Evolutionary conservation across 2,888 invertebrate species (phyloP).

Genomic region (Scotopteryx bipunctaria): DNA sequence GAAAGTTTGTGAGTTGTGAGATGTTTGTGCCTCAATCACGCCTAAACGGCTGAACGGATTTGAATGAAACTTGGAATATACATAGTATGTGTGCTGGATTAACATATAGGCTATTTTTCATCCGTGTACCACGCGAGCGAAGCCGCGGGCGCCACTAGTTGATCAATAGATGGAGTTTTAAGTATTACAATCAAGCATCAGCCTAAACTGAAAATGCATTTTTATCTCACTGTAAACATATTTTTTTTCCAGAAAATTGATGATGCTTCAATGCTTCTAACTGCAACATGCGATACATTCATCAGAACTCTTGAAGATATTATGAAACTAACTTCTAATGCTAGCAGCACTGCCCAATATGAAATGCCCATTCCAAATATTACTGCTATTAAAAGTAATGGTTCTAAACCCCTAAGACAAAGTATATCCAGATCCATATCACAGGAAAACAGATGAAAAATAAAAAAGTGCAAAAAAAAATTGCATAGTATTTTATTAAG

Average conservation of each 20-base stretch:
- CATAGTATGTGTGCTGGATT: too few species aligned
- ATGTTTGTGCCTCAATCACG: too few species aligned
- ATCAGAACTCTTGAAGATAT: slow-evolving; percentile 92
- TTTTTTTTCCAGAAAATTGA: slow-evolving; percentile 85
- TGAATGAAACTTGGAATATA: too few species aligned
- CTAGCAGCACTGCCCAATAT: slow-evolving; percentile 50
- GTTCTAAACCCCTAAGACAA: slow-evolving; percentile 57
- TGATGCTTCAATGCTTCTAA: slow-evolving; percentile 88
- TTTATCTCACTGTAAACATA: too few species aligned
- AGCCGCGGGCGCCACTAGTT: too few species aligned
- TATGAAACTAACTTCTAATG: slow-evolving; percentile 84
- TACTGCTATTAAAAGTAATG: slow-evolving; percentile 51
- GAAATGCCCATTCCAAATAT: slow-evolving; percentile 67
- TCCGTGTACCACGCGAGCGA: too few species aligned
- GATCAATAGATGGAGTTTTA: neutral
- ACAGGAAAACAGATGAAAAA: slow-evolving; percentile 76
- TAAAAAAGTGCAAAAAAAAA: slow-evolving; percentile 5
- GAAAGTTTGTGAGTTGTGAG: too few species aligned
- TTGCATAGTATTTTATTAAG: slow-evolving; percentile 9
- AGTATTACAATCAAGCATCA: neutral
- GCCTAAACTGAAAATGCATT: too few species aligned
- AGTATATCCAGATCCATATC: slow-evolving; percentile 68
- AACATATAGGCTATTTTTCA: too few species aligned
- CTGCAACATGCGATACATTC: slow-evolving; percentile 92
- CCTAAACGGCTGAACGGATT: too few species aligned